These are phyloP conservation scores for Gymnoscopelus braueri DNA, from an alignment of 2,797 vertebrate genomes.

Conservation along the genomic window DNA sequence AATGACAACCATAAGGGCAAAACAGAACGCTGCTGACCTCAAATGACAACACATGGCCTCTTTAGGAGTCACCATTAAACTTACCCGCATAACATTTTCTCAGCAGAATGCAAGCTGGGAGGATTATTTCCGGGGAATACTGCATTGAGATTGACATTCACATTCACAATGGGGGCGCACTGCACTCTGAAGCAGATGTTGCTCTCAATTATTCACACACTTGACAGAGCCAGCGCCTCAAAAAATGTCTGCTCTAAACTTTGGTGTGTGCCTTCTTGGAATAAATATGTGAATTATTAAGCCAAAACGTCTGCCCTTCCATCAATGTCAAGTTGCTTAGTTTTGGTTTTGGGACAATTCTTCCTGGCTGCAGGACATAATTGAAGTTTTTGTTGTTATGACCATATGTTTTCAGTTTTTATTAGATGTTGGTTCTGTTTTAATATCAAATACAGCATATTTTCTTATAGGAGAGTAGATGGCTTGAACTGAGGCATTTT, in stretches of 20 bases:
- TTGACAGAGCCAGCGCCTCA: constrained; percentile 38
- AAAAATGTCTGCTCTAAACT: constrained; percentile 35
- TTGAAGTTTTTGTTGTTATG: background rate
- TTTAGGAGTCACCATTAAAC: constrained; percentile 1
- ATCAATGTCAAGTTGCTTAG: background rate
- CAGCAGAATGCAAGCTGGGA: constrained; percentile 1
- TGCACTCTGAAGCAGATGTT: constrained; percentile 55
- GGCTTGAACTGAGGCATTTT: too few relatives aligned
- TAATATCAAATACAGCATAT: too few relatives aligned
- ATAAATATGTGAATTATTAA: constrained; percentile 46
- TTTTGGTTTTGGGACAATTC: background rate
- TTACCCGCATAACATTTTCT: constrained; percentile 1
- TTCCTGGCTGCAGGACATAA: background rate
- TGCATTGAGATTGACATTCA: constrained; percentile 48
- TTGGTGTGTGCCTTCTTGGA: constrained; percentile 24
- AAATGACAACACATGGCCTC: constrained; percentile 2
- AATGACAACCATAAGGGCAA: constrained; percentile 16
- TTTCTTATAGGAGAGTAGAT: too few relatives aligned
- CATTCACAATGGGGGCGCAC: constrained; percentile 35
- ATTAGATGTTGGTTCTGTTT: too few relatives aligned
- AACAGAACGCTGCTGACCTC: constrained; percentile 1
- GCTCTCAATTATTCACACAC: constrained; percentile 56
- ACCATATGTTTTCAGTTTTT: too few relatives aligned
- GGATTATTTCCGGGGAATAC: constrained; percentile 21
- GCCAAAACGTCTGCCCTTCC: constrained; percentile 11